Evolutionary conservation across 1,140 invertebrate species (phyloP).

Genomic region (Hestina assimilis): DNA sequence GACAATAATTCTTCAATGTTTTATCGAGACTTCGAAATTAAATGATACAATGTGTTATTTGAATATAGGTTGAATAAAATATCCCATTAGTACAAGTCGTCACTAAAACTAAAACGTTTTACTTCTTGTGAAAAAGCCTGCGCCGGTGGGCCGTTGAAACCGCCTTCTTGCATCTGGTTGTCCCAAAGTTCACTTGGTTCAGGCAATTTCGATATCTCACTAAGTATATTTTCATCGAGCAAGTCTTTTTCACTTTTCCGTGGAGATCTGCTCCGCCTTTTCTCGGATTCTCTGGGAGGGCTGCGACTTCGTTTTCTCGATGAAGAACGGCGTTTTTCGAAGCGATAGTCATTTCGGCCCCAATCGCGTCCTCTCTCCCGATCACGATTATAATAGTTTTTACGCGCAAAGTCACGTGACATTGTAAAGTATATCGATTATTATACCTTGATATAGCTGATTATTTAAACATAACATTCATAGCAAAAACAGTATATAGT

Average conservation of each 20-base stretch:
- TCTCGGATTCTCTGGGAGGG: slow-evolving; percentile 36
- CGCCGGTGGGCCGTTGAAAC: slow-evolving; percentile 26
- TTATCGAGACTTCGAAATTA: too few relatives aligned
- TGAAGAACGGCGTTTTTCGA: slow-evolving; percentile 30
- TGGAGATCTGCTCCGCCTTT: slow-evolving; percentile 50
- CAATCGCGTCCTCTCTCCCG: slow-evolving; percentile 26
- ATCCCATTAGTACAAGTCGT: too few relatives aligned
- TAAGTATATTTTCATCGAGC: slow-evolving; percentile 64
- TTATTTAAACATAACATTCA: slow-evolving; percentile 3
- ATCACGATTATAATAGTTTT: slow-evolving; percentile 18
- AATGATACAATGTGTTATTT: too few relatives aligned
- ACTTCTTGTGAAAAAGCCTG: slow-evolving; percentile 42
- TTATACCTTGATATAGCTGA: slow-evolving; percentile 2
- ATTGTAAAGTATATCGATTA: slow-evolving; percentile 7
- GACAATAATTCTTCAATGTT: too few relatives aligned
- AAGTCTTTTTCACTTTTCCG: slow-evolving; percentile 57
- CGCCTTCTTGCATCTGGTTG: slow-evolving; percentile 48
- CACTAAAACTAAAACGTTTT: slow-evolving; percentile 14
- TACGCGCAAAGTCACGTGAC: slow-evolving; percentile 34
- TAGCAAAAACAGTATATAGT: slow-evolving; percentile 1
- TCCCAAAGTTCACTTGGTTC: slow-evolving; percentile 70
- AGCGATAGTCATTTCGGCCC: slow-evolving; percentile 33
- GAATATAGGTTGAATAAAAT: too few relatives aligned
- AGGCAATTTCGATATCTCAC: slow-evolving; percentile 61
- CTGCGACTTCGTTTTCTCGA: slow-evolving; percentile 42